phyloP scores from a whole-genome alignment of 2,797 vertebrate genomes.

The Peromyscus nudipes region DNA sequence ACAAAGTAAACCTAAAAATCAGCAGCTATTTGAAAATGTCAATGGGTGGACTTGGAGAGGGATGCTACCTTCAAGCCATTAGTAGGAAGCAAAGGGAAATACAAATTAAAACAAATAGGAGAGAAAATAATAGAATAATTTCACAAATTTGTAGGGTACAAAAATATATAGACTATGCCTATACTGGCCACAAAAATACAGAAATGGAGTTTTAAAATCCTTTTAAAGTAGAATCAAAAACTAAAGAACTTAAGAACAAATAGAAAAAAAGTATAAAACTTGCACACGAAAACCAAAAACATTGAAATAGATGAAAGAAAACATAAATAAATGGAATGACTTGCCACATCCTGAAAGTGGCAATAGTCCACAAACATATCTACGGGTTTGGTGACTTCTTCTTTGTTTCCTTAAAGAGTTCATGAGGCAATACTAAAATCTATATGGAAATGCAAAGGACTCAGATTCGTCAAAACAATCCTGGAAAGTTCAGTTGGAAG shows the following conservation, averaged over 20 bases:
- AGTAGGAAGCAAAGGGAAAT: background rate
- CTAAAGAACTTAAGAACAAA: background rate
- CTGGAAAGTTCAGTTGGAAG: background rate
- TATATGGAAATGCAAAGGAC: background rate
- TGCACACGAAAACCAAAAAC: background rate
- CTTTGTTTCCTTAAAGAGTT: background rate
- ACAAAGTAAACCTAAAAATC: background rate
- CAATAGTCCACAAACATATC: background rate
- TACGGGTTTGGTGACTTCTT: background rate
- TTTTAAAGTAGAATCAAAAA: slow-evolving; percentile 8
- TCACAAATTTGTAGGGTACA: background rate
- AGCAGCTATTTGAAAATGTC: background rate
- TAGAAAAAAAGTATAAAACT: background rate
- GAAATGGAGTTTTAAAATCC: slow-evolving; percentile 27
- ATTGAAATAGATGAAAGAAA: background rate
- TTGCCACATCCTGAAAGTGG: background rate
- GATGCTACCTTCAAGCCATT: background rate
- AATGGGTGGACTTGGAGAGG: background rate
- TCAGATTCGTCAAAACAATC: background rate
- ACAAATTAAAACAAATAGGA: slow-evolving; percentile 47
- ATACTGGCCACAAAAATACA: background rate
- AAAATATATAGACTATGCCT: background rate
- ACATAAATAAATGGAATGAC: background rate
- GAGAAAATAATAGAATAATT: background rate
- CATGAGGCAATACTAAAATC: background rate